Base-by-base conservation (phyloP, 64 coral and sea anemone species). In the Pocillopora damicornis region DNA sequence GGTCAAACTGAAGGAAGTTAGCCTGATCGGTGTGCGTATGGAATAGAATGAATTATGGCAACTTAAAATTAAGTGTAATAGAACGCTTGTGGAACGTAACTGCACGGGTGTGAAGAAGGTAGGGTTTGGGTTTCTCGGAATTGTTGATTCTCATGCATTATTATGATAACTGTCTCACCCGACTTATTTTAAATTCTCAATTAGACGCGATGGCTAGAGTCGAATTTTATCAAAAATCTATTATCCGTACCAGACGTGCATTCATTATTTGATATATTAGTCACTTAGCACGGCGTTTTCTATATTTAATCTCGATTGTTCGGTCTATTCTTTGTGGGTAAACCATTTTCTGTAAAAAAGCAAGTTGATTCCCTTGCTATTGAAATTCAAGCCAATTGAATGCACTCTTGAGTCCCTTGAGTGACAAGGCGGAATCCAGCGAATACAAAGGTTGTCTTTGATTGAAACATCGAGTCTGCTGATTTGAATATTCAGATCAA, bases 401-500 rank as follows among this genome's bases (percentile, higher is more conserved):
- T 37, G 56, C 36, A 37, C 17, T 20, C 15, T 12, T 42, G 16
- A 5, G 20, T 71, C 67, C 22, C 64, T 22, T 67, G 64, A n/a
- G 13, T 37, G 57, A 63, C 59, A 63, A 7, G n/a, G n/a, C 26
- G 57, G 59, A 59, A 81, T 9, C 60, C 4, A 63, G 8, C 59
- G 13, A 77, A 51, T 12, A 79, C 59, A 81, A 81, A 81, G 59
- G 15, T 1, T 11, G 17, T 35, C n/a, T 81, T 71, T 81, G 59
- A 63, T 63, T 63, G n/a, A 20, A 56, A 2, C 11, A n/a, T 59
- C 20, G 1, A 13, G 18, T 7, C 3, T 13, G 7, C 76, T 51
- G 42, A 81, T 81, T 81, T 81, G 59, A 81, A 81, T 81, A 81
- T 63, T 81, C 42, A 51, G 7, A 51, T 51, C 42, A 7, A 51